Conservation (phyloP, 2,113 vertebrate species). For the Ramphastos sulfuratus region DNA sequence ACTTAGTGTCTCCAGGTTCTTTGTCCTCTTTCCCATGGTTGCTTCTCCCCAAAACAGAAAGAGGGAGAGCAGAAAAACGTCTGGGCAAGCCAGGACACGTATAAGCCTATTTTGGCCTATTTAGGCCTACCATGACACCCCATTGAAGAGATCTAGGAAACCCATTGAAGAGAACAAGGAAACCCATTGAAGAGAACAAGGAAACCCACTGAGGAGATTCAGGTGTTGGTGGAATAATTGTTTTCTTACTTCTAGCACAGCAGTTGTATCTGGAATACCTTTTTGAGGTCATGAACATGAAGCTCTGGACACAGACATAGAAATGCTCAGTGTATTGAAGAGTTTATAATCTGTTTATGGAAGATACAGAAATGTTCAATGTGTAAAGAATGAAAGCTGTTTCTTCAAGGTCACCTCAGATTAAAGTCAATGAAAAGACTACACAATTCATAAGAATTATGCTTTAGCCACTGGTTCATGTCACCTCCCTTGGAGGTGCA, state of each 20-base stretch:
- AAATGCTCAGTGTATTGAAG: not conserved
- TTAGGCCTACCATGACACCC: no score
- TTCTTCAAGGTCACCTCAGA: not conserved
- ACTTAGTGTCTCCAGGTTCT: no score
- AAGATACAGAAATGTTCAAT: not conserved
- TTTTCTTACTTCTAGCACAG: not conserved
- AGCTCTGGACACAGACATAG: not conserved
- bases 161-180: no score
- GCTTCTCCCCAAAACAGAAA: no score
- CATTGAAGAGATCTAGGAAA: no score
- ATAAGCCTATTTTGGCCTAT: no score
- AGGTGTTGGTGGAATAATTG: not conserved
- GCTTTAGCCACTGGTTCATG: rapidly evolving
- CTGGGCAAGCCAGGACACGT: no score
- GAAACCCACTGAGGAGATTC: not conserved
- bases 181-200: not conserved
- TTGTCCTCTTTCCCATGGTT: no score
- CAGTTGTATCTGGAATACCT: not conserved
- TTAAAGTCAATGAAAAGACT: not conserved
- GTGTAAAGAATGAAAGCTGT: not conserved
- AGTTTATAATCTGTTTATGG: not conserved
- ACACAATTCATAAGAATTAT: not conserved
- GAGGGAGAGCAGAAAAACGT: no score
- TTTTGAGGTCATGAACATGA: rapidly evolving
- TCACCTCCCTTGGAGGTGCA: not conserved